Conservation (phyloP, 1,140 invertebrate genomes). For the Hycleus phaleratus region DNA sequence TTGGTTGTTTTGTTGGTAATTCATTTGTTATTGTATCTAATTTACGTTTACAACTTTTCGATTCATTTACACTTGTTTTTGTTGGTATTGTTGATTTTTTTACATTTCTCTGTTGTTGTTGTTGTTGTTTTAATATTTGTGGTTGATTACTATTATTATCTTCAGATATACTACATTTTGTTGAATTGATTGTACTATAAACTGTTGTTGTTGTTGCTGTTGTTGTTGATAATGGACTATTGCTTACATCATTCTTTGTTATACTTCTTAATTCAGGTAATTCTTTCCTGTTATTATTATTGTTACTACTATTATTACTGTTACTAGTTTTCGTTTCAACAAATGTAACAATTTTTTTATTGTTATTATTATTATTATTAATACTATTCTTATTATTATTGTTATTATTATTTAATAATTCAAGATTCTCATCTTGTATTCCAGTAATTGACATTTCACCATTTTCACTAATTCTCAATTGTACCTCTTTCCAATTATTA, state of each 20-base stretch:
- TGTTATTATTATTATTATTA: constrained; percentile 7
- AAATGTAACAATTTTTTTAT: constrained; percentile 3
- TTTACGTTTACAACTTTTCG: constrained; percentile 12
- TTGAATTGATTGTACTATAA: constrained; percentile 30
- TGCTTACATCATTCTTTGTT: not conserved
- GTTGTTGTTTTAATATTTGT: not conserved
- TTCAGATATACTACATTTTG: constrained; percentile 25
- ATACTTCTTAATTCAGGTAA: constrained; percentile 22
- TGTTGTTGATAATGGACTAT: not conserved
- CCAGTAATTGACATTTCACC: constrained; percentile 59
- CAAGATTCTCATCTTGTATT: constrained; percentile 35
- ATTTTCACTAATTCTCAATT: constrained; percentile 60
- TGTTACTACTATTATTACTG: not conserved
- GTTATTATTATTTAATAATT: constrained; percentile 22
- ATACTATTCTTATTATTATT: not conserved
- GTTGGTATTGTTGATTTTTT: too few species aligned
- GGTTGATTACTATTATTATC: not conserved
- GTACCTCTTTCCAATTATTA: constrained; percentile 56
- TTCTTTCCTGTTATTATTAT: constrained; percentile 10
- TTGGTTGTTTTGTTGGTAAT: constrained; percentile 19
- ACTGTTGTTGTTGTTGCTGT: constrained; percentile 25
- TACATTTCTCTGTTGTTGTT: not conserved
- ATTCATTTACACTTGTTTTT: not conserved
- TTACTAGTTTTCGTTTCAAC: constrained; percentile 4
- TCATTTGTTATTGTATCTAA: not conserved